Percentiles rank a stretch among this genome's conserved stretches.
Evolutionary conservation across 2,888 invertebrate species (phyloP).

Genomic region (Leptopilina myrica): DNA sequence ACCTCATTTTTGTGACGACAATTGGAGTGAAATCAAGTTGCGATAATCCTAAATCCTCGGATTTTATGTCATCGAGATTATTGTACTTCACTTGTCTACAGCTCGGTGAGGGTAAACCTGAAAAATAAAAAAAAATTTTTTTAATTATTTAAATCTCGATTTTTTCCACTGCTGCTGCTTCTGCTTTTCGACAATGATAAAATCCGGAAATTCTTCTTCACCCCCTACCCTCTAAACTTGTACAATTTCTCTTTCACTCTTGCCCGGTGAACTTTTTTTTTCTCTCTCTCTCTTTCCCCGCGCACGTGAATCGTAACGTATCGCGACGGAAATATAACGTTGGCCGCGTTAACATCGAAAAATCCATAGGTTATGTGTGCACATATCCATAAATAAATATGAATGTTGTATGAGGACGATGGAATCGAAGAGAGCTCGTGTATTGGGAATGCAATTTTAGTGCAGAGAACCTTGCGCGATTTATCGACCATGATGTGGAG

Average conservation of each 20-base stretch:
- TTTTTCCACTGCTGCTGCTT: background rate
- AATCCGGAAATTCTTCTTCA: conserved; percentile 25
- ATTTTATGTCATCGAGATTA: conserved; percentile 71
- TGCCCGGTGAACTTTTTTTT: background rate
- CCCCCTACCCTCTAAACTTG: too few relatives aligned
- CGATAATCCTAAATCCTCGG: conserved; percentile 71
- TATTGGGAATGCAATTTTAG: conserved; percentile 30
- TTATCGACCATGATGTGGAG: background rate
- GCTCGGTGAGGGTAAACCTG: conserved; percentile 66
- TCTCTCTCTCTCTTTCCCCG: background rate
- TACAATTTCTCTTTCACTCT: too few relatives aligned
- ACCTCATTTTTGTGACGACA: conserved; percentile 74
- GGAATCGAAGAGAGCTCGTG: conserved; percentile 40
- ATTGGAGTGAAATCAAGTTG: conserved; percentile 73
- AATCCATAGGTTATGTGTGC: conserved; percentile 61
- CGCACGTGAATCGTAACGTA: conserved; percentile 30
- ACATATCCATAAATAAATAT: conserved; percentile 65
- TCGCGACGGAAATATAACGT: conserved; percentile 38
- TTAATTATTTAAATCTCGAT: conserved; percentile 14
- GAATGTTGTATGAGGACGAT: conserved; percentile 57
- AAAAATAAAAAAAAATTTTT: conserved; percentile 42
- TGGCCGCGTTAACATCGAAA: conserved; percentile 55
- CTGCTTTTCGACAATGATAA: conserved; percentile 8
- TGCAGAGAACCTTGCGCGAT: conserved; percentile 9
- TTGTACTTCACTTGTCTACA: conserved; percentile 72